These are phyloP conservation scores for Listrodromus nycthemerus DNA, from an alignment of 2,888 invertebrate species.

Conservation along the genomic window DNA sequence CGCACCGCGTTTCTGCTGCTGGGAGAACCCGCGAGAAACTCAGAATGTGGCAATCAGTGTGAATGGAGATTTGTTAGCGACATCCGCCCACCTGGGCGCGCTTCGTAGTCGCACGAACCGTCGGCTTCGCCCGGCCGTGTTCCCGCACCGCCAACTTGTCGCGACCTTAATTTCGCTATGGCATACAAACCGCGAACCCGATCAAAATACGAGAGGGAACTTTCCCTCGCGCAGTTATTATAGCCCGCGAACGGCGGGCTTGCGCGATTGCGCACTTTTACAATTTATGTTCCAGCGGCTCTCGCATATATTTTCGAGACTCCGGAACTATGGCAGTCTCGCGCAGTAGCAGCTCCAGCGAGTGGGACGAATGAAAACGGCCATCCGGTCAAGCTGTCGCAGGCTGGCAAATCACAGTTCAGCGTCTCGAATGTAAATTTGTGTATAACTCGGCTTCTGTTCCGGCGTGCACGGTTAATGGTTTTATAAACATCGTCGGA, in stretches of 20 bases:
- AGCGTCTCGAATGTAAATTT: not conserved
- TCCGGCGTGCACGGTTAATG: conserved; percentile 4
- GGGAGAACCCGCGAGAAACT: conserved; percentile 63
- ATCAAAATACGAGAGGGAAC: conserved; percentile 65
- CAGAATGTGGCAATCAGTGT: conserved; percentile 76
- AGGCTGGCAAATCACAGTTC: not conserved
- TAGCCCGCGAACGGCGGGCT: conserved; percentile 35
- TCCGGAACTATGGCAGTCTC: not conserved
- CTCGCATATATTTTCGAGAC: not conserved
- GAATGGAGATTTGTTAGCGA: conserved; percentile 78
- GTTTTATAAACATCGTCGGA: conserved; percentile 11
- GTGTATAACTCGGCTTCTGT: not conserved
- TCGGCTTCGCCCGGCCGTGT: not conserved
- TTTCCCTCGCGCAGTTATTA: conserved; percentile 41
- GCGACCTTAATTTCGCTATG: conserved; percentile 62
- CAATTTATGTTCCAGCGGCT: conserved; percentile 11
- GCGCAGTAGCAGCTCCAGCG: not conserved
- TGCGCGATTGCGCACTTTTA: conserved; percentile 49
- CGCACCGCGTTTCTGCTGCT: conserved; percentile 51
- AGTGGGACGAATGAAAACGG: not conserved
- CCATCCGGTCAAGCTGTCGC: conserved; percentile 25
- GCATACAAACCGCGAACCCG: conserved; percentile 54
- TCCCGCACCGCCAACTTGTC: conserved; percentile 57
- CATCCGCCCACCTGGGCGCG: conserved; percentile 56
- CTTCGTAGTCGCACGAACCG: conserved; percentile 2